Conservation (phyloP, 2,113 vertebrate genomes). For the Plotosus lineatus region DNA sequence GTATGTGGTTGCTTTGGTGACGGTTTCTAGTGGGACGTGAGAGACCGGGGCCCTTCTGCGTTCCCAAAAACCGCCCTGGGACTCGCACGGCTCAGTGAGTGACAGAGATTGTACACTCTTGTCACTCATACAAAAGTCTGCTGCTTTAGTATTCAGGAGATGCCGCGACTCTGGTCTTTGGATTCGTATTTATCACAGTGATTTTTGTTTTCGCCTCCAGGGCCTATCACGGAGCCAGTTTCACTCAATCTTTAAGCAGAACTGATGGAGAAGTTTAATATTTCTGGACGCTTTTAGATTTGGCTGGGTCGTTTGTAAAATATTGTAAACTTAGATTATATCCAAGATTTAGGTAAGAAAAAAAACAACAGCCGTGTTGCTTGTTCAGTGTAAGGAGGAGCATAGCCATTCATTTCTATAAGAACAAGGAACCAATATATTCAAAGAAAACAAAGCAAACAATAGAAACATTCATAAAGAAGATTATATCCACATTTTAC, state of each 20-base stretch:
- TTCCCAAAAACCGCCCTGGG: conserved; percentile 59
- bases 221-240: conserved; percentile 49
- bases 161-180: conserved; percentile 52
- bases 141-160: conserved; percentile 75
- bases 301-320: conserved; percentile 5
- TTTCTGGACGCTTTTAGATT: background rate
- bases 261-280: conserved; percentile 55
- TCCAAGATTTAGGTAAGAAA: background rate
- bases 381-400: background rate
- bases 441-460: background rate
- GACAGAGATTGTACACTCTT: conserved; percentile 62
- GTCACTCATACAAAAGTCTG: conserved; percentile 73
- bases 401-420: background rate
- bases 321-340: conserved; percentile 18
- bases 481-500: background rate
- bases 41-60: conserved; percentile 58
- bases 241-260: conserved; percentile 43
- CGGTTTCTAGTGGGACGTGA: conserved; percentile 61
- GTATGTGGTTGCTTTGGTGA: conserved; percentile 60
- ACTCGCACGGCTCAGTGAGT: conserved; percentile 62
- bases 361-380: background rate
- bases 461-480: background rate
- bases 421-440: background rate
- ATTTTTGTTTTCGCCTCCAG: conserved; percentile 60
- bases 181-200: conserved; percentile 65